Evolutionary conservation across 2,888 invertebrate species (phyloP).

Genomic region (Caenorhabditis angaria): DNA sequence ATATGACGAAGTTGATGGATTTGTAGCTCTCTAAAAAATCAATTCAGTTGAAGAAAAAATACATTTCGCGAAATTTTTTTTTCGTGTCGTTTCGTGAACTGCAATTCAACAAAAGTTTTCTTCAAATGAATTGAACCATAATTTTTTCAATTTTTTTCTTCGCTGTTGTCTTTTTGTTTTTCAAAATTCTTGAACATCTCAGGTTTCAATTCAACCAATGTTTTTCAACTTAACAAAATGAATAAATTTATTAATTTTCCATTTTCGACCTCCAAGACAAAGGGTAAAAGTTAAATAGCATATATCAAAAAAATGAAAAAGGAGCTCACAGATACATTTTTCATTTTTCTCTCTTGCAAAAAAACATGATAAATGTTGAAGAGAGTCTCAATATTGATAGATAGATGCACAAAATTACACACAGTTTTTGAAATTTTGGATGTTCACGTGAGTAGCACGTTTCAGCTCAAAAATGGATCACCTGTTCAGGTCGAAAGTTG

Average conservation of each 20-base stretch:
- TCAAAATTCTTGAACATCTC: not conserved
- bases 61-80: too few species aligned
- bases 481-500: not conserved
- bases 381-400: not conserved
- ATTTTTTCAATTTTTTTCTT: too few species aligned
- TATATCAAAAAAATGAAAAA: not conserved
- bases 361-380: not conserved
- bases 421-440: not conserved
- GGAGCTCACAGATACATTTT: not conserved
- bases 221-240: too few species aligned
- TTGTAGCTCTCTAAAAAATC: too few species aligned
- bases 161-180: too few species aligned
- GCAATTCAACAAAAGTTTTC: too few species aligned
- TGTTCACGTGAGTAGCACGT: not conserved
- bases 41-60: too few species aligned
- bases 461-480: not conserved
- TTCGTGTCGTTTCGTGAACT: too few species aligned
- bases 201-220: not conserved
- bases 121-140: too few species aligned
- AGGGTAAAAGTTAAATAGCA: not conserved
- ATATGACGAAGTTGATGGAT: too few species aligned
- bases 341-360: not conserved
- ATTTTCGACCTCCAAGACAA: not conserved
- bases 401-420: constrained; percentile 1
- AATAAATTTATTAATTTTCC: not conserved